Evolutionary conservation across 2,888 invertebrate genomes (phyloP), one percentile per base, ranked within the genome.

Genomic region (Patella caerulea): DNA sequence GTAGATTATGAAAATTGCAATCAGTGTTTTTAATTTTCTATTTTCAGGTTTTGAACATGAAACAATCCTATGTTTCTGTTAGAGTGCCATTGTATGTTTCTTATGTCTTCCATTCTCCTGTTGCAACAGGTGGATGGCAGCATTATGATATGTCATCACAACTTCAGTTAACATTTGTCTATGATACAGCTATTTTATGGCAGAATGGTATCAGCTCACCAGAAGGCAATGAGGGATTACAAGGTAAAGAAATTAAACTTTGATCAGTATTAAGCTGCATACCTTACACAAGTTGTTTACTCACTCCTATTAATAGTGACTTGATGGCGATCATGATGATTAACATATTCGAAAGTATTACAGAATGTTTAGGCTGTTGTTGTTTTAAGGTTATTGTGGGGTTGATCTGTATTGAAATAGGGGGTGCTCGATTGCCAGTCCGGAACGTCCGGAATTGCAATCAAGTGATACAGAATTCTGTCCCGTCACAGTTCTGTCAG

Each of bases 111-210:
- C 88, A 90, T 78, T 89, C 90, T 2, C 88, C 90, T 0, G 83
- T 85, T 2, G 88, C 87, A 3, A 84, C 85, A 0, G 87, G 87
- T 17, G 89, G 88, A 7, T 92, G 91, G 91, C 87, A 86, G 71
- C 87, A 91, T 82, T 88, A 87, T 78, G 91, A 92, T 83, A 86
- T 90, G 77, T 81, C 81, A 24, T 88, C 91, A 3, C 84, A 87
- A 34, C 85, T 91, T 0, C 83, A 86, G 73, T 83, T 92, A 72
- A 90, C 88, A 71, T 92, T 91, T 82, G 91, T 91, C 12, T 92
- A 92, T 79, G 90, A 91, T 81, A 92, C 92, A 1, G 86, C 90
- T 72, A 87, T 90, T 59, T 81, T 91, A 75, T 91, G 91, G 91
- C 87, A 90, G 78, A 85, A 90, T 71, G 92, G 91, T 14, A 89